Conservation (phyloP, 2,113 vertebrate genomes). For the Carlito syrichta region DNA sequence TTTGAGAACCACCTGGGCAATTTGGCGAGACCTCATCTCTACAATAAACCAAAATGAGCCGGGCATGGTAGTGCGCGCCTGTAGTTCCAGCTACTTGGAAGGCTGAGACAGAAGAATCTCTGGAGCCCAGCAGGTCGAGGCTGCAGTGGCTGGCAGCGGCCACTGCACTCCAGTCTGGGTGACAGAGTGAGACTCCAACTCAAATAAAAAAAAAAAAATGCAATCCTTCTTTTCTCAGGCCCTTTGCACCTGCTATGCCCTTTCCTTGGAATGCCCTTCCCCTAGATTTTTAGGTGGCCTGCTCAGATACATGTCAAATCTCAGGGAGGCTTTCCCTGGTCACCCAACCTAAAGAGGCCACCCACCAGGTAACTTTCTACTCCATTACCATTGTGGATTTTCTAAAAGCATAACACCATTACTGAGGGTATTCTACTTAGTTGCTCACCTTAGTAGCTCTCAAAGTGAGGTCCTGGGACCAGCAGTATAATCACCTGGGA, state of each 20-base stretch:
- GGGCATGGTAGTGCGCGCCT: no score
- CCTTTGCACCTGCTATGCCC: background rate
- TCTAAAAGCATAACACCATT: background rate
- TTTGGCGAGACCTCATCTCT: no score
- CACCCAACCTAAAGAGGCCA: background rate
- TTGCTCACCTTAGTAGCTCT: background rate
- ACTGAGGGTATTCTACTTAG: background rate
- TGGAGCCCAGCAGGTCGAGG: no score
- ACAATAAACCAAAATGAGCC: no score
- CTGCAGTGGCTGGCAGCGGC: no score
- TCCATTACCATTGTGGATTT: background rate
- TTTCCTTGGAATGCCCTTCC: background rate
- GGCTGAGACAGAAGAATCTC: no score
- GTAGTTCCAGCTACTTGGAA: no score
- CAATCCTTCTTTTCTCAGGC: background rate
- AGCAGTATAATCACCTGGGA: background rate
- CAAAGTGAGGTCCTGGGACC: background rate
- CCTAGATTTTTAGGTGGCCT: background rate
- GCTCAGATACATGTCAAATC: background rate
- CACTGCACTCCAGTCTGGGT: no score
- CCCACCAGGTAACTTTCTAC: background rate
- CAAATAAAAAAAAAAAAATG: no score
- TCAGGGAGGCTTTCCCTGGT: background rate
- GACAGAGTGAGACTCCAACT: no score
- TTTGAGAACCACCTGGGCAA: no score